Evolutionary conservation across 2,113 vertebrate species (phyloP).

Genomic region (Cynopterus brachyotis): DNA sequence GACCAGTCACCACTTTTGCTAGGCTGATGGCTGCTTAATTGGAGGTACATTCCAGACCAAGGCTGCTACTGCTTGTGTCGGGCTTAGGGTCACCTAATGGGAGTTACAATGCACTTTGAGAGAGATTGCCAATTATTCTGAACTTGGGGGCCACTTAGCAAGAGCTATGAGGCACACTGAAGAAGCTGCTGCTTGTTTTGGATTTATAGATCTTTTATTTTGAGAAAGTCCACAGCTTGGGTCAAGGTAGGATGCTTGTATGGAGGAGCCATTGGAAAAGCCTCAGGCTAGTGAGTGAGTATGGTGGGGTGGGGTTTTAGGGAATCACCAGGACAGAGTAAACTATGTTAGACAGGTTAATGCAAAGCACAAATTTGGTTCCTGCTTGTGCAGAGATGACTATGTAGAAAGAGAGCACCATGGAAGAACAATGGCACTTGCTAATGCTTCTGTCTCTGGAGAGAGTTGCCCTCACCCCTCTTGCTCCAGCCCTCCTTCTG

Average conservation of each 20-base stretch:
- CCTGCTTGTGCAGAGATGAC: background rate
- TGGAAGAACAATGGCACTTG: background rate
- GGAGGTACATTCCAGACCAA: background rate
- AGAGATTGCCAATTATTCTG: background rate
- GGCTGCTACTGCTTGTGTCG: background rate
- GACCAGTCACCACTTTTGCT: no score
- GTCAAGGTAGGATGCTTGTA: background rate
- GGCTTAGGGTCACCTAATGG: background rate
- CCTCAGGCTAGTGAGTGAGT: background rate
- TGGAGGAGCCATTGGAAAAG: background rate
- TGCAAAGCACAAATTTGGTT: background rate
- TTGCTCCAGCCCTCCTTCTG: background rate
- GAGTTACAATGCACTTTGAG: no score
- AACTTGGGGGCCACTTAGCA: background rate
- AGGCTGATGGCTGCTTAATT: background rate
- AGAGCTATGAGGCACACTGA: background rate
- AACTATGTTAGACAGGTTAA: background rate
- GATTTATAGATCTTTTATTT: background rate
- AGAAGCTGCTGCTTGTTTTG: background rate
- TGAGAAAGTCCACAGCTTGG: background rate
- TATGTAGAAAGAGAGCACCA: background rate
- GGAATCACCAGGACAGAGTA: background rate
- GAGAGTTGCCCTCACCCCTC: background rate
- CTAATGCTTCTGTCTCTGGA: background rate
- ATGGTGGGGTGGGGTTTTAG: background rate